Evolutionary conservation across 2,797 vertebrate species (phyloP), one percentile per base, ranked within the genome.

Genomic region (Delichon dasypus): DNA sequence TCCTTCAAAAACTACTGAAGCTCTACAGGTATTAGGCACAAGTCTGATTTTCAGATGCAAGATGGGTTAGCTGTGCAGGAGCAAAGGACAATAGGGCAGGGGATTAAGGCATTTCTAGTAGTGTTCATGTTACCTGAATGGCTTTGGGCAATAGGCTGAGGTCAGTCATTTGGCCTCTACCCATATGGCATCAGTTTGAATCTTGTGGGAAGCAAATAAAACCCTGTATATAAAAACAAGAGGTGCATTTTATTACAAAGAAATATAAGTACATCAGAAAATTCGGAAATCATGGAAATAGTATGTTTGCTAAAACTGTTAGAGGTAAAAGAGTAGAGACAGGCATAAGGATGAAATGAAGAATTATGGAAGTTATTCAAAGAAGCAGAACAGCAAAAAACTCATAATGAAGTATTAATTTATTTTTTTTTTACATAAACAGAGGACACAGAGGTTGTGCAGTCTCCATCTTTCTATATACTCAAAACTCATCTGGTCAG

Each of bases 111-210:
- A 51, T 17, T 44, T 85, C 70, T 65, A 11, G 67, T 9, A n/a
- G 51, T 65, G 60, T 72, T 93, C 70, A n/a, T 18, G 44, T 88
- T 90, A 75, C 85, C 73, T 94, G 66, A 88, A 94, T 66, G 73
- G 87, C 89, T 94, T 88, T 86, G 70, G 73, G 91, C 89, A 89
- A 88, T 81, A 79, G 68, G 48, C 88, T 86, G 44, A 1, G 3
- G 93, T 94, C 85, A 86, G 76, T 79, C 83, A 67, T 29, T 36
- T 86, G 88, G 91, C 85, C 91, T 90, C 77, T 86, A 68, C 64
- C 51, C 90, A 91, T 91, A 94, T 82, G 79, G 91, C 88, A 96
- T 85, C 62, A 84, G 58, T 96, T 93, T 94, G 91, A 84, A 50
- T 84, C 80, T 90, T 93, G 85, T 81, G 93, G 91, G 70, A 22